Evolutionary conservation across 2,888 invertebrate species (phyloP).

Genomic region (Tromatobia lineatoria): DNA sequence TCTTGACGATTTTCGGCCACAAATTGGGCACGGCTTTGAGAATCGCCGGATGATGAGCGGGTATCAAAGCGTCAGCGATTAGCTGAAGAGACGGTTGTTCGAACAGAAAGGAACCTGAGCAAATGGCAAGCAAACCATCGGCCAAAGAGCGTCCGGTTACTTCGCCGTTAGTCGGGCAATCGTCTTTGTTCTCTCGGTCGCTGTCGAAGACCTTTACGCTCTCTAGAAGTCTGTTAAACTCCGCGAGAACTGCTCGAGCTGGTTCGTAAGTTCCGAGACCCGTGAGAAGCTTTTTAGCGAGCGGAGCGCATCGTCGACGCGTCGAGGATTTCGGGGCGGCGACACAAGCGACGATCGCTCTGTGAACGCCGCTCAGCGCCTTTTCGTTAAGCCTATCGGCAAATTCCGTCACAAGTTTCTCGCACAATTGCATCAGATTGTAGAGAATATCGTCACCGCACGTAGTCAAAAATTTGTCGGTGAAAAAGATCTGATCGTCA

Average conservation of each 20-base stretch:
- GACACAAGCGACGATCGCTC: constrained; percentile 90
- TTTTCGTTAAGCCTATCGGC: constrained; percentile 89
- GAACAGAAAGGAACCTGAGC: constrained; percentile 84
- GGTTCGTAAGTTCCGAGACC: constrained; percentile 88
- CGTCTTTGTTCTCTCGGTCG: constrained; percentile 83
- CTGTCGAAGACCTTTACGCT: constrained; percentile 87
- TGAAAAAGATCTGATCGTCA: constrained; percentile 93
- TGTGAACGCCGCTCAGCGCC: constrained; percentile 88
- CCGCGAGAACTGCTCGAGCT: constrained; percentile 89
- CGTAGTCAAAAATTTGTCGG: constrained; percentile 92
- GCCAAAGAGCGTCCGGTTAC: constrained; percentile 87
- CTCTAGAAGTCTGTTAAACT: constrained; percentile 89
- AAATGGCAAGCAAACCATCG: constrained; percentile 87
- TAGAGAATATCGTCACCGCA: constrained; percentile 91
- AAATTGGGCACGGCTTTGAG: constrained; percentile 87
- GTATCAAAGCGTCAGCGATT: constrained; percentile 90
- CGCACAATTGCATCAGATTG: constrained; percentile 91
- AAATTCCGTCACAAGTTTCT: constrained; percentile 90
- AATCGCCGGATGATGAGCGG: constrained; percentile 92
- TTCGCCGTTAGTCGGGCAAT: constrained; percentile 81
- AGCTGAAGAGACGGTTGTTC: constrained; percentile 86
- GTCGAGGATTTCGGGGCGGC: constrained; percentile 89
- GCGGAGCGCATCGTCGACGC: constrained; percentile 88
- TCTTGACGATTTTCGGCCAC: constrained; percentile 90
- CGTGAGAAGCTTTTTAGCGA: constrained; percentile 88